Percentiles rank a stretch among this genome's conserved stretches.
Conservation (phyloP, 2,888 invertebrate genomes). For the Ochlodes sylvanus region DNA sequence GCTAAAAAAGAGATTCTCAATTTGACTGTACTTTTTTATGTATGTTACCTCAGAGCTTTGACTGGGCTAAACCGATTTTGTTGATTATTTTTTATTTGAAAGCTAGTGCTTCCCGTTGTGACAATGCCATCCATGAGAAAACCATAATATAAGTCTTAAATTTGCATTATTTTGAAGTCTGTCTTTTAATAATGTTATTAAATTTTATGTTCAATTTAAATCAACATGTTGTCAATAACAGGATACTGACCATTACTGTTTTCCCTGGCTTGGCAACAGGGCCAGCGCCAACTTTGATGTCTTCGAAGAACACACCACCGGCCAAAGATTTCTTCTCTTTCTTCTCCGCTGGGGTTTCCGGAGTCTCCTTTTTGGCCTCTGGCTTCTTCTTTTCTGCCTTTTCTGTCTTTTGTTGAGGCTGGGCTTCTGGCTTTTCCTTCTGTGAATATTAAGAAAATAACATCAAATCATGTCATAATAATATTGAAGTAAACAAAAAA, state of each 20-base stretch:
- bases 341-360: constrained; percentile 60
- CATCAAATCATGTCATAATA: background rate
- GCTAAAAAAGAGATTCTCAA: no score
- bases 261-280: constrained; percentile 91
- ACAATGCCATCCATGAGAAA: no score
- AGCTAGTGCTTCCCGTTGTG: no score
- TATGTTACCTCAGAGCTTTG: no score
- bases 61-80: no score
- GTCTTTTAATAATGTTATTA: no score
- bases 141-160: no score
- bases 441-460: constrained; percentile 38
- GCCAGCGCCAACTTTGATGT: constrained; percentile 92
- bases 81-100: no score
- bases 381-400: constrained; percentile 73
- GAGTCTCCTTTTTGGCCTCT: constrained; percentile 61
- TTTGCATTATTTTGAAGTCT: no score
- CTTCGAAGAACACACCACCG: constrained; percentile 93
- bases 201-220: no score
- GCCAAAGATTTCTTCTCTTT: constrained; percentile 85
- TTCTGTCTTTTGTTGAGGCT: constrained; percentile 61
- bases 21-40: no score
- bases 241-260: constrained; percentile 82
- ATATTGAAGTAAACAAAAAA: no score
- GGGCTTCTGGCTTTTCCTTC: constrained; percentile 60
- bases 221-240: background rate